A percentile compares a stretch with the other conserved stretches of the same genome.
Conservation (phyloP, 2,888 invertebrate species). For the Pterostichus madidus region DNA sequence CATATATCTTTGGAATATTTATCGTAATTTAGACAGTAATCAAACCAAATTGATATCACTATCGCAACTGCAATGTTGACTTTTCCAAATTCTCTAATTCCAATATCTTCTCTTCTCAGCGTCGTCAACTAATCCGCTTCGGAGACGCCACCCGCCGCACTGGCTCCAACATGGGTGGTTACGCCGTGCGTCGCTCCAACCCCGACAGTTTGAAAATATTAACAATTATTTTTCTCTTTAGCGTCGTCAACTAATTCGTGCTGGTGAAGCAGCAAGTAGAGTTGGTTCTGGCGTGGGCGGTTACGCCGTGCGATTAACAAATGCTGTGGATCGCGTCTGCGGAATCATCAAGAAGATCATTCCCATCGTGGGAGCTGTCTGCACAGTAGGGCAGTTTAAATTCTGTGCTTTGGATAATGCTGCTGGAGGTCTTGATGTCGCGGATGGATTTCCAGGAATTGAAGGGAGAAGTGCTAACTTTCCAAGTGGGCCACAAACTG, state of each 20-base stretch:
- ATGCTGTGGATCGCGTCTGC: conserved; percentile 75
- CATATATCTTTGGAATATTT: too few species aligned
- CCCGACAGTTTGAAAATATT: conserved; percentile 18
- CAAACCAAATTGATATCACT: too few species aligned
- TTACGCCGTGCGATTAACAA: conserved; percentile 73
- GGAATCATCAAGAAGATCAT: conserved; percentile 75
- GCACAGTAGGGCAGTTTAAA: conserved; percentile 75
- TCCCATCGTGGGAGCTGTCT: conserved; percentile 75
- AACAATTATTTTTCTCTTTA: conserved; percentile 68
- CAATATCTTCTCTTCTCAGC: too few species aligned
- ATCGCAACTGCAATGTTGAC: too few species aligned
- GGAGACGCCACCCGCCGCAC: too few species aligned
- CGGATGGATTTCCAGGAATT: conserved; percentile 54
- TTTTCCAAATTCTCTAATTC: too few species aligned
- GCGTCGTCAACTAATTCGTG: conserved; percentile 73
- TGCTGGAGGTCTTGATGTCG: conserved; percentile 72
- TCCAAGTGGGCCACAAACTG: conserved; percentile 13
- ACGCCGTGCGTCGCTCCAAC: too few species aligned
- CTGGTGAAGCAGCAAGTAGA: conserved; percentile 74
- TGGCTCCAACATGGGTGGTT: too few species aligned
- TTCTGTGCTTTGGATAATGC: conserved; percentile 74
- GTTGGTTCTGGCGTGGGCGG: conserved; percentile 74
- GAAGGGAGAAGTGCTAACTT: neutral
- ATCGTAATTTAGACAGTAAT: too few species aligned
- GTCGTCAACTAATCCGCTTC: too few species aligned